Percentiles rank a stretch among this genome's conserved stretches.
Conservation (phyloP, 2,888 invertebrate genomes). For the Dicroscelio sp. region DNA sequence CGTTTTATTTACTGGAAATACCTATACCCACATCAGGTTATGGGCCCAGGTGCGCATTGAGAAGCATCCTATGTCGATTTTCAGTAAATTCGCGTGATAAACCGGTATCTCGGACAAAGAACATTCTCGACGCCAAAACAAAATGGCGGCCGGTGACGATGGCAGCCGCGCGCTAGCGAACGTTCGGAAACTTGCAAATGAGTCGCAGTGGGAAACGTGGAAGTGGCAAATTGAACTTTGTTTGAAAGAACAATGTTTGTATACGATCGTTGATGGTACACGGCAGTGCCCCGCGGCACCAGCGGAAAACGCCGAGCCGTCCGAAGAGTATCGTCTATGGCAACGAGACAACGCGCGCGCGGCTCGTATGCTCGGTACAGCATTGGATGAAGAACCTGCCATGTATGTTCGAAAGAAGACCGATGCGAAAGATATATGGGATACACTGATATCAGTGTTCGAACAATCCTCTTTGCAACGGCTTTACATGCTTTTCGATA, state of each 20-base stretch:
- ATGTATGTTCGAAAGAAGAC: slow-evolving; percentile 80
- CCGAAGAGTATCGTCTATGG: slow-evolving; percentile 71
- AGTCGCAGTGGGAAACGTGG: slow-evolving; percentile 39
- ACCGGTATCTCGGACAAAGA: not conserved
- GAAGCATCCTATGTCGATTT: not conserved
- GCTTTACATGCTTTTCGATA: slow-evolving; percentile 81
- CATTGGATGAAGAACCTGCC: slow-evolving; percentile 79
- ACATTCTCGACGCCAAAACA: not conserved
- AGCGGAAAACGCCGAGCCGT: slow-evolving; percentile 69
- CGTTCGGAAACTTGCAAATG: slow-evolving; percentile 34
- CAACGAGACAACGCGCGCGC: slow-evolving; percentile 81
- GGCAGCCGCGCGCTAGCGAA: not conserved
- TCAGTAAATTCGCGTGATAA: slow-evolving; percentile 4
- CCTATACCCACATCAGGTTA: slow-evolving; percentile 33
- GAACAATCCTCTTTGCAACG: slow-evolving; percentile 82
- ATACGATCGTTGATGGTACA: slow-evolving; percentile 77
- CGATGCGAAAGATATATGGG: slow-evolving; percentile 81
- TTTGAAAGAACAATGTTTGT: slow-evolving; percentile 82
- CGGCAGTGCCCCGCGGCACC: slow-evolving; percentile 79
- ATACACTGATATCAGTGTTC: slow-evolving; percentile 78
- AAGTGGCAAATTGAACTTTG: slow-evolving; percentile 83
- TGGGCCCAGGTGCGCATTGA: slow-evolving; percentile 6
- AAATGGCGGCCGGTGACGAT: not conserved
- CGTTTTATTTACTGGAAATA: too few species aligned
- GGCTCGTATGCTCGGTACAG: slow-evolving; percentile 80